Conservation (phyloP, 2,797 vertebrate genomes). For the Nothura maculosa region DNA sequence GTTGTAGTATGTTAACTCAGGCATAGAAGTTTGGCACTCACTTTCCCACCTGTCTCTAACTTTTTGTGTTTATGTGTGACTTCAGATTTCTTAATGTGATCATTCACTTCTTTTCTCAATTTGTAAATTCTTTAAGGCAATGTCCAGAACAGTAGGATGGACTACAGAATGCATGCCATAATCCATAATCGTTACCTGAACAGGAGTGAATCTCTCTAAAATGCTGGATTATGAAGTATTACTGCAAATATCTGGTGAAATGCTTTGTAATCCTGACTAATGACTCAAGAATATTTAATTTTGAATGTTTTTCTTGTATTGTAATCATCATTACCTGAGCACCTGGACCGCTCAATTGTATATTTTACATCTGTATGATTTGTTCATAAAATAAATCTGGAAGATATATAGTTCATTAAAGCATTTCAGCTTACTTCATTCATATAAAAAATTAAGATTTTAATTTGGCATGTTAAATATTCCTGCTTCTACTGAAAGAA, state of each 20-base stretch:
- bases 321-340: not conserved
- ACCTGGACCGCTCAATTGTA: not conserved
- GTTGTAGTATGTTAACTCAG: not conserved
- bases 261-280: not conserved
- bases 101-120: not conserved
- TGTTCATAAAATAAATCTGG: not conserved
- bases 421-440: not conserved
- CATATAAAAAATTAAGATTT: not conserved
- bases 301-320: not conserved
- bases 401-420: not conserved
- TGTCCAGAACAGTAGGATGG: fast-evolving
- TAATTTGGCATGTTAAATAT: not conserved
- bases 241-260: not conserved
- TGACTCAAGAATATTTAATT: not conserved
- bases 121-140: not conserved
- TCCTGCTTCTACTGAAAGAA: not conserved
- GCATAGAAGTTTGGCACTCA: not conserved
- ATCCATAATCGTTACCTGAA: fast-evolving
- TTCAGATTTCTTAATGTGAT: not conserved
- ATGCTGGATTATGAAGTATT: not conserved
- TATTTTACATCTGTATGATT: not conserved
- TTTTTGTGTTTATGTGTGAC: not conserved
- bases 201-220: not conserved
- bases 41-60: not conserved
- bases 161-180: not conserved